These are phyloP conservation scores for Calycopis cecrops DNA, from an alignment of 1,140 invertebrate species.

Conservation along the genomic window DNA sequence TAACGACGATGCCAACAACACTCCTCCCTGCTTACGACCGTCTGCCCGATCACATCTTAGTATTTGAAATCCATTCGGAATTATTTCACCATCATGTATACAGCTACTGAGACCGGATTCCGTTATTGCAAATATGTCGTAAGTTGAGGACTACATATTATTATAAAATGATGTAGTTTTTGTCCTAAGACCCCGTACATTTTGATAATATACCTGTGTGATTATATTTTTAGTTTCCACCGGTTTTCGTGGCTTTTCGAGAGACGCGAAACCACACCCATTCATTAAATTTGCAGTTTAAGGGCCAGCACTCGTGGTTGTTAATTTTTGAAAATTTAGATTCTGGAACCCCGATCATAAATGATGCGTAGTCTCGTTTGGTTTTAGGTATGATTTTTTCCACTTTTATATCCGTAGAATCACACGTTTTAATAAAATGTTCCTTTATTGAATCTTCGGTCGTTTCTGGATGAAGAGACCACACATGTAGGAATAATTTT, in stretches of 20 bases:
- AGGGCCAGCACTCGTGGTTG: neutral
- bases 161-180: neutral
- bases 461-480: constrained; percentile 14
- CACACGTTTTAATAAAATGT: neutral
- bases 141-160: neutral
- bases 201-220: neutral
- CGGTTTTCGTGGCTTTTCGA: neutral
- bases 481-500: constrained; percentile 18
- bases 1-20: constrained; percentile 21
- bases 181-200: neutral
- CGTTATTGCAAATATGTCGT: neutral
- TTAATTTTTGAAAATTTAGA: neutral
- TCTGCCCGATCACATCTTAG: too few relatives aligned
- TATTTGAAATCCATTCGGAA: neutral
- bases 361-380: neutral
- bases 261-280: neutral
- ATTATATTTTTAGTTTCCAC: neutral
- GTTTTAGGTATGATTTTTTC: neutral
- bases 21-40: too few relatives aligned
- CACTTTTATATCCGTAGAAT: neutral
- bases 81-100: neutral
- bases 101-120: neutral
- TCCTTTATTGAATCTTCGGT: constrained; percentile 13
- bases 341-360: neutral
- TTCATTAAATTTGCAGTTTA: neutral